Evolutionary conservation across 2,797 vertebrate genomes (phyloP).

Genomic region (Carduelis carduelis): DNA sequence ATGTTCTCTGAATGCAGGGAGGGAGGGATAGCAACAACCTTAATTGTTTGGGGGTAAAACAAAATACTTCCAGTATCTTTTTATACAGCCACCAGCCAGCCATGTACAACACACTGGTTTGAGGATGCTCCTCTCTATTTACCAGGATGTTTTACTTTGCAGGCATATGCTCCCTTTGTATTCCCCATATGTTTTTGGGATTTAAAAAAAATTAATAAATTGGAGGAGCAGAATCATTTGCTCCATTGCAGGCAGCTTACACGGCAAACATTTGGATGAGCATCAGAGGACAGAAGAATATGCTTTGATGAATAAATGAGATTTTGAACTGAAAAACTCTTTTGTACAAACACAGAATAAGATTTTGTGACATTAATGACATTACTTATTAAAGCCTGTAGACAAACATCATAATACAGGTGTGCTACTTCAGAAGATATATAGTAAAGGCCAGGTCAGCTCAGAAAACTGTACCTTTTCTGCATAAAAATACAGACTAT

Average conservation of each 20-base stretch:
- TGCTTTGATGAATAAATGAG: background rate
- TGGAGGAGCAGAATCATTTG: background rate
- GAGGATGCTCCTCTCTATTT: background rate
- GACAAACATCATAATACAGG: background rate
- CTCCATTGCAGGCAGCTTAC: background rate
- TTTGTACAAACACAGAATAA: background rate
- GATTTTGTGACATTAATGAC: background rate
- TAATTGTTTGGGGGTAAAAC: background rate
- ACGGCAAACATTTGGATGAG: background rate
- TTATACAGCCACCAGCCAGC: background rate
- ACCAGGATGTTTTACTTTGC: slow-evolving; percentile 44
- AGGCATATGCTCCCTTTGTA: slow-evolving; percentile 61
- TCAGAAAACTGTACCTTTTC: background rate
- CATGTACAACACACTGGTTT: background rate
- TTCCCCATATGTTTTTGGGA: slow-evolving; percentile 47
- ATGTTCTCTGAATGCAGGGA: background rate
- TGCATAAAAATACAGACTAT: background rate
- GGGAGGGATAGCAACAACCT: background rate
- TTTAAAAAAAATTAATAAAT: background rate
- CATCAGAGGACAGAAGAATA: background rate
- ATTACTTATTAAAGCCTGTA: background rate
- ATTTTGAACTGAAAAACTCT: background rate
- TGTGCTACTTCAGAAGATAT: background rate
- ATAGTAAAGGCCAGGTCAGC: background rate
- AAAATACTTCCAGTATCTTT: background rate